Evolutionary conservation across 1,140 invertebrate genomes (phyloP).

Genomic region (Scylla paramamosain): DNA sequence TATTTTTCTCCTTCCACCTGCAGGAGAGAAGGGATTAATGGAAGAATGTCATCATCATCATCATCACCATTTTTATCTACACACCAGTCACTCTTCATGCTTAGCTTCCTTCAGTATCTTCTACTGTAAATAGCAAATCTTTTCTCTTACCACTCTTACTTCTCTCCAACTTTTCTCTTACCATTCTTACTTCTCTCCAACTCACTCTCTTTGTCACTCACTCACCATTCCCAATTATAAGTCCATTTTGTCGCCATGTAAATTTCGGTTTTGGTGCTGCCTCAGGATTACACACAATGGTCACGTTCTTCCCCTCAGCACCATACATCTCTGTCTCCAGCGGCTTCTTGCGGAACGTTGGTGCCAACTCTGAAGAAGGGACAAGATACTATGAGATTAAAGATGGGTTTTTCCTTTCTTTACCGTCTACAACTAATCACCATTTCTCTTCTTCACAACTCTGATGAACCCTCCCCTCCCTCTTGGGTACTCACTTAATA

Average conservation of each 20-base stretch:
- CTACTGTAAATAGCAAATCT: neutral
- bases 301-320: conserved; percentile 94
- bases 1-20: conserved; percentile 88
- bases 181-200: neutral
- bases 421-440: neutral
- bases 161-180: neutral
- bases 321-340: conserved; percentile 93
- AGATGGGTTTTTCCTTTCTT: neutral
- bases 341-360: conserved; percentile 94
- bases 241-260: conserved; percentile 95
- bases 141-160: neutral
- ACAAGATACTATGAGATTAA: conserved; percentile 79
- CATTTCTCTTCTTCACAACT: too few species aligned
- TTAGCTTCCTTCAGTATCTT: neutral
- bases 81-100: neutral
- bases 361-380: conserved; percentile 85
- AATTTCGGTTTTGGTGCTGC: conserved; percentile 94
- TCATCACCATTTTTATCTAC: too few species aligned
- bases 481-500: conserved; percentile 82
- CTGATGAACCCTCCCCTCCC: too few species aligned
- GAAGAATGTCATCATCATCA: neutral
- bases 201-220: neutral
- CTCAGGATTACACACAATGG: conserved; percentile 95
- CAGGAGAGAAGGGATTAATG: neutral
- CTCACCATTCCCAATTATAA: conserved; percentile 83